Base-by-base conservation (phyloP, 2,888 invertebrate species). In the Enchytraeus crypticus region DNA sequence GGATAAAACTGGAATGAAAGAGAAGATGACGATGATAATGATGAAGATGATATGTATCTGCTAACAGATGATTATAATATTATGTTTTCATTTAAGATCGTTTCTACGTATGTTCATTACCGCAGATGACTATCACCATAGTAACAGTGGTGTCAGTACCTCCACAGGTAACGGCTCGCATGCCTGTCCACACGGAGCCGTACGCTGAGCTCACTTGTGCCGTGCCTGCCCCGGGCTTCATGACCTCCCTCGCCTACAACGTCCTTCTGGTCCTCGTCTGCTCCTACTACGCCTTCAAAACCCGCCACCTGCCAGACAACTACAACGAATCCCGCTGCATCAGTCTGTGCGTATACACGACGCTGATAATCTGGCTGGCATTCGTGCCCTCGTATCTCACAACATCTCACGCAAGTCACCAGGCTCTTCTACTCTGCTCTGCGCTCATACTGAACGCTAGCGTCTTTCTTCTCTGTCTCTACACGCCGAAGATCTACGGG, bases 281-380 rank as follows among this genome's bases (percentile, higher is more conserved):
- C 64, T 65, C 71, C 2, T 69, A 65, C 56, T 70, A 71, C 61
- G 72, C 72, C 34, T 65, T 72, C 56, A 70, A 66, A 53, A 69
- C 71, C 5, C 64, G 72, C 3, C 61, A 56, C 26, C 63, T 72
- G 21, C 72, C 72, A 5, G 69, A 71, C 60, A 71, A 72, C 61
- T 72, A 68, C 66, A 72, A 72, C 66, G 72, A 72, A 57, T 70
- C 71, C 1, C 67, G 70, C 47, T 72, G 71, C 64, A 73, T 71
- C 51, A 64, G 70, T 14, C 67, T 73, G 65, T 72, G 71, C 51
- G 73, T 73, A 27, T 72, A 70, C 69, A 73, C 73, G 11, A 72
- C 72, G 0, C 59, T 73, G 29, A 65, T 73, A 43, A 69, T 74
- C 51, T 73, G 72, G 71, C 51, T 71, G 18, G 71, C 70, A 32